Percentiles rank a stretch among this genome's conserved stretches.
phyloP scores from a whole-genome alignment of 2,113 vertebrate species.

The Galbula dea region DNA sequence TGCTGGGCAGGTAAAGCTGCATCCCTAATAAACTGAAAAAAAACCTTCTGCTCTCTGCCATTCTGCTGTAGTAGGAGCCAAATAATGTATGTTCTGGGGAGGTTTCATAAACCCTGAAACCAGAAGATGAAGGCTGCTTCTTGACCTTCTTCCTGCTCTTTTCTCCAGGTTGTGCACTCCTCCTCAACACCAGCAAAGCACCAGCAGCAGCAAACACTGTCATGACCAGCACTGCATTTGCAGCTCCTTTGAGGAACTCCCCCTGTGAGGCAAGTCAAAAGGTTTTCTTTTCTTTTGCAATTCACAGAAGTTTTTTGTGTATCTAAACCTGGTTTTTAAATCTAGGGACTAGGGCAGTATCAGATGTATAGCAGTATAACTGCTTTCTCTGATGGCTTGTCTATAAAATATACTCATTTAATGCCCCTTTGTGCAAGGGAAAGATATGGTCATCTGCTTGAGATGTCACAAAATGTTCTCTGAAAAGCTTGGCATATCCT shows the following conservation, averaged over 20 bases:
- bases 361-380: neutral
- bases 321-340: neutral
- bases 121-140: neutral
- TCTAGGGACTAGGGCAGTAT: neutral
- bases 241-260: conserved; percentile 90
- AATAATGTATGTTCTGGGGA: neutral
- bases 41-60: neutral
- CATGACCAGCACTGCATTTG: conserved; percentile 84
- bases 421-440: neutral
- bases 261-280: conserved; percentile 84
- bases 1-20: neutral
- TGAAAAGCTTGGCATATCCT: neutral
- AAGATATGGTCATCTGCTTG: neutral
- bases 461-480: neutral
- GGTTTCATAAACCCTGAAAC: neutral
- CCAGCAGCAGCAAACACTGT: conserved; percentile 69
- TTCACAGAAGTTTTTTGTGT: neutral
- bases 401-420: neutral
- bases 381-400: neutral
- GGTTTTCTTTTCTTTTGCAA: neutral
- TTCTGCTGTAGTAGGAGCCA: neutral
- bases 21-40: neutral
- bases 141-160: neutral
- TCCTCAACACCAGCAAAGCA: conserved; percentile 81
- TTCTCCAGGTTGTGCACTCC: conserved; percentile 76